Percentiles rank a stretch among this genome's conserved stretches.
These are phyloP conservation scores for Eumerus sabulonum DNA, from an alignment of 2,888 invertebrate genomes.

Conservation along the genomic window DNA sequence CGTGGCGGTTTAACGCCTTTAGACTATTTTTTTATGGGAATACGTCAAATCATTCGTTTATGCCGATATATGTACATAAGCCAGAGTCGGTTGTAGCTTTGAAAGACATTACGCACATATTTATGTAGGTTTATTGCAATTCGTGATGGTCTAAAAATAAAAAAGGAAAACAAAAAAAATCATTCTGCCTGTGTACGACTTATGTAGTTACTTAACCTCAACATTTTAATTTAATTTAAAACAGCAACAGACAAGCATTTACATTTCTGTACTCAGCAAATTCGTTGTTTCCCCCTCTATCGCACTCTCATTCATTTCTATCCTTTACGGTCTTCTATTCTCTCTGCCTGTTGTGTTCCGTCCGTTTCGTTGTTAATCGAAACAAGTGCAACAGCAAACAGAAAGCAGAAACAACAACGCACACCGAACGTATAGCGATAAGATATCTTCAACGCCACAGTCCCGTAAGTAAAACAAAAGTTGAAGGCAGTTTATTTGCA, in stretches of 20 bases:
- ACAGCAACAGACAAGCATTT: conserved; percentile 28
- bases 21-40: too few species aligned
- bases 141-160: conserved; percentile 54
- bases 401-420: conserved; percentile 41
- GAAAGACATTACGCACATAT: too few species aligned
- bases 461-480: conserved; percentile 48
- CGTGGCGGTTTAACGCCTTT: too few species aligned
- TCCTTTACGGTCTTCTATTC: conserved; percentile 5
- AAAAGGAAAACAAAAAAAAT: conserved; percentile 23
- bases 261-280: too few species aligned
- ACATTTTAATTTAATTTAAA: conserved; percentile 64
- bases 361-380: too few species aligned
- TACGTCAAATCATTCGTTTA: too few species aligned
- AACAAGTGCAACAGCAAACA: conserved; percentile 7
- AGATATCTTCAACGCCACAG: conserved; percentile 52
- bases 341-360: too few species aligned
- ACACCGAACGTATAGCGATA: conserved; percentile 45
- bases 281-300: conserved; percentile 7
- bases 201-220: conserved; percentile 63
- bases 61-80: too few species aligned
- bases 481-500: conserved; percentile 65
- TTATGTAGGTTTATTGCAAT: too few species aligned
- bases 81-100: too few species aligned
- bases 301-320: neutral
- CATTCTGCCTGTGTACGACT: conserved; percentile 48